Evolutionary conservation across 2,888 invertebrate species (phyloP), one percentile per base, ranked within the genome.

Genomic region (Dryadula phaetusa): DNA sequence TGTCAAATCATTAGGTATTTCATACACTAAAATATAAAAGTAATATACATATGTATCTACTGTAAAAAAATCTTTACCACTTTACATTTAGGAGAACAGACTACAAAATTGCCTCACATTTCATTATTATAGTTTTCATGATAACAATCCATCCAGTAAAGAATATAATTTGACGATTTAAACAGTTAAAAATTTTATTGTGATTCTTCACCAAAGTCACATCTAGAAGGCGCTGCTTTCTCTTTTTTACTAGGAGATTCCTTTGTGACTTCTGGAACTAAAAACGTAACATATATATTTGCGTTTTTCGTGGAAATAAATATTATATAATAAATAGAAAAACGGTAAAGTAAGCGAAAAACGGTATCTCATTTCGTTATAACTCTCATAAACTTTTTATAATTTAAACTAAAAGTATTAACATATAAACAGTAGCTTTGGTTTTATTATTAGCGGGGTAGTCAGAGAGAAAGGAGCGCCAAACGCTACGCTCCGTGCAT

Each of bases 201-300:
- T 46, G 66, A 53, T 4, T 85, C 83, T 2, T 84, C 85, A 7
- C 76, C 83, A 8, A 85, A 71, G 58, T 83, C 82, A 69, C 87
- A 88, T 44, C 87, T 81, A 22, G 83, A 80, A 7, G 87, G 86
- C 6, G 79, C 65, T 16, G 78, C 77, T 64, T 79, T 82, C 10
- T 79, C 80, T 52, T 75, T 77, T 74, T 82, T 84, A 58, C 60
- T 75, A 22, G 81, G 79, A 80, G 85, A 79, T 81, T 86, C 84
- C 77, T 84, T 86, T 63, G 58, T 71, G 46, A 75, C 64, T 58
- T 73, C 73, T 74, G 56, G 22, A 67, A 71, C n/a, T 10, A 56
- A 46, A 54, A 56, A 40, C 8, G 14, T 20, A 22, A 0, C 12
- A 12, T 8, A 28, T 16, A 1, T 25, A 20, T 52, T n/a, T 52